These are phyloP conservation scores for Gymnogyps californianus DNA, from an alignment of 2,113 vertebrate genomes.

Conservation along the genomic window DNA sequence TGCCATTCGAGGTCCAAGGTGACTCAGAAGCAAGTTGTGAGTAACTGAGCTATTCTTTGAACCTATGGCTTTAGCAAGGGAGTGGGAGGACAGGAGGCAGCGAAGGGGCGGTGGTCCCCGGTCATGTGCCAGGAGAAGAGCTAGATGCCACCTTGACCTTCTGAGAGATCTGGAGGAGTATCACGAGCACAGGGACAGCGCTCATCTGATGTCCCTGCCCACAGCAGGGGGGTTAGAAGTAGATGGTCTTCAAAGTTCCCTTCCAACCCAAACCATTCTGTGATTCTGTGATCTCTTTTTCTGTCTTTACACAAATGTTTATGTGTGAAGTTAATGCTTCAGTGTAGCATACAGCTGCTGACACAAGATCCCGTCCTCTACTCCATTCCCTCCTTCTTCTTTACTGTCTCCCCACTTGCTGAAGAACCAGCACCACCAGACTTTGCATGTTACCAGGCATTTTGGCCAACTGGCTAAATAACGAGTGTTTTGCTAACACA, in stretches of 20 bases:
- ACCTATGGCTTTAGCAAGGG: neutral
- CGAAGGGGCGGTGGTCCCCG: neutral
- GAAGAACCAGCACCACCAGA: neutral
- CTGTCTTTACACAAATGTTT: neutral
- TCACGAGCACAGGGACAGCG: neutral
- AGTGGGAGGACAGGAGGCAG: neutral
- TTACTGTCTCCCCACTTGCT: neutral
- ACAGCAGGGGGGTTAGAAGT: neutral
- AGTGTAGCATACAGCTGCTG: no score
- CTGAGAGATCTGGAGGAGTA: neutral
- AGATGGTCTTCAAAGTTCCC: neutral
- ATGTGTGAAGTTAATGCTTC: neutral
- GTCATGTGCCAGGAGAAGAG: neutral
- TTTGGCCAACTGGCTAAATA: neutral
- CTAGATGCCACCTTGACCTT: neutral
- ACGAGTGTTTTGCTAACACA: neutral
- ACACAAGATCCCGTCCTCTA: neutral
- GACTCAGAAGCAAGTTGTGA: neutral
- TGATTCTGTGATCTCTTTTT: neutral
- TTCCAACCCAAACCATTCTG: neutral
- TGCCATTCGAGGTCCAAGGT: no score
- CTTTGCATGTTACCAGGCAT: neutral
- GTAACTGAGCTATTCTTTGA: neutral
- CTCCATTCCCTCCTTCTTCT: neutral
- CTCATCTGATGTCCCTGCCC: neutral